A percentile compares a stretch with the other conserved stretches of the same genome.
Evolutionary conservation across 2,888 invertebrate species (phyloP).

Genomic region (Arctia plantaginis): DNA sequence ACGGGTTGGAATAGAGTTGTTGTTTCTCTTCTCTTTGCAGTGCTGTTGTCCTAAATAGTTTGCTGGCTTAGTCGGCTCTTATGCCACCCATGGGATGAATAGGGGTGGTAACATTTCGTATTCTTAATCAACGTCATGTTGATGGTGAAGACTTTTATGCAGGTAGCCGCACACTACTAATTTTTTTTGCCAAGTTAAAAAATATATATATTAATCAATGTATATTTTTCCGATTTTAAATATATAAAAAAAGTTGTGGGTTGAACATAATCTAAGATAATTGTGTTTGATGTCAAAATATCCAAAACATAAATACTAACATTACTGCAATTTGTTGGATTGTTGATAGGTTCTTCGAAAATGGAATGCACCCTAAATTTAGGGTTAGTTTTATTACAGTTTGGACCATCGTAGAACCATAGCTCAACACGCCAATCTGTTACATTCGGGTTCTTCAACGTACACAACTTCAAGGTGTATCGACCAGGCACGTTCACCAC

Average conservation of each 20-base stretch:
- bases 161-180: not conserved
- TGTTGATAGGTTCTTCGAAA: constrained; percentile 29
- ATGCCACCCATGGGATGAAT: too few species aligned
- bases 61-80: too few species aligned
- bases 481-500: constrained; percentile 58
- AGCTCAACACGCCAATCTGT: constrained; percentile 56
- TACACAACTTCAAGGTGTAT: constrained; percentile 66
- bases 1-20: too few species aligned
- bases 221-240: too few species aligned
- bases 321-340: constrained; percentile 57
- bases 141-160: not conserved
- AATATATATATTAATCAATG: too few species aligned
- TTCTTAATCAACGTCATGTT: too few species aligned
- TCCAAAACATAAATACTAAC: constrained; percentile 53
- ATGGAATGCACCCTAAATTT: constrained; percentile 20
- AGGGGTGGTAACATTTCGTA: too few species aligned
- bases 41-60: too few species aligned
- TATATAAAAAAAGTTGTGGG: too few species aligned
- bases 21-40: too few species aligned
- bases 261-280: not conserved
- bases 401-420: constrained; percentile 29
- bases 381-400: not conserved
- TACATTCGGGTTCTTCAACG: constrained; percentile 35
- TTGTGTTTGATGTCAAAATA: not conserved
- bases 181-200: not conserved